A percentile compares a stretch with the other conserved stretches of the same genome.
Conservation (phyloP, 2,888 invertebrate species). For the Pachliopta kotzebuea region DNA sequence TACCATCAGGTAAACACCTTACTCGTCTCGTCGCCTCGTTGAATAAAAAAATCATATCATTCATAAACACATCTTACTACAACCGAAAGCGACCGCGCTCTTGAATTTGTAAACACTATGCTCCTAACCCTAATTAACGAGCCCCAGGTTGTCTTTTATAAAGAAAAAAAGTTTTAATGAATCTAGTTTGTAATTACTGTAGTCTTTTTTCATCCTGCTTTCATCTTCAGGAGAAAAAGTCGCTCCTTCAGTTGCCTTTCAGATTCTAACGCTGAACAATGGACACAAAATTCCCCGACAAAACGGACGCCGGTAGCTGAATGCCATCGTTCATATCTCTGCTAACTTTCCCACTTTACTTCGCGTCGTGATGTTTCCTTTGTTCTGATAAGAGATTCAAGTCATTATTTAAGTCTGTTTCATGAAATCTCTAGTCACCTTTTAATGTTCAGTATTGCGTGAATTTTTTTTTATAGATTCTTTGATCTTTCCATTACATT, state of each 20-base stretch:
- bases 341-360: slow-evolving; percentile 10
- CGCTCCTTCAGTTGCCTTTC: neutral
- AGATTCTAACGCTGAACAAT: slow-evolving; percentile 14
- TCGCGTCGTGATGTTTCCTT: slow-evolving; percentile 6
- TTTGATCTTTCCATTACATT: too few relatives aligned
- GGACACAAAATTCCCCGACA: slow-evolving; percentile 12
- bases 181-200: too few relatives aligned
- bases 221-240: neutral
- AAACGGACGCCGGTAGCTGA: slow-evolving; percentile 1
- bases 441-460: neutral
- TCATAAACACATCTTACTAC: too few relatives aligned
- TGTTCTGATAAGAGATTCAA: slow-evolving; percentile 9
- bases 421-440: slow-evolving; percentile 3
- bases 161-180: too few relatives aligned
- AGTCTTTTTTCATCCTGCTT: neutral
- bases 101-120: too few relatives aligned
- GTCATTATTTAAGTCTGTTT: slow-evolving; percentile 3
- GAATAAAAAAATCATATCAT: too few relatives aligned
- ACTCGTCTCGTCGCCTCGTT: too few relatives aligned
- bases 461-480: too few relatives aligned
- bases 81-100: too few relatives aligned
- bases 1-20: too few relatives aligned
- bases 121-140: too few relatives aligned
- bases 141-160: too few relatives aligned
- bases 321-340: slow-evolving; percentile 10